Evolutionary conservation across 2,888 invertebrate genomes (phyloP), one percentile per base, ranked within the genome.

Genomic region (Myathropa florea): DNA sequence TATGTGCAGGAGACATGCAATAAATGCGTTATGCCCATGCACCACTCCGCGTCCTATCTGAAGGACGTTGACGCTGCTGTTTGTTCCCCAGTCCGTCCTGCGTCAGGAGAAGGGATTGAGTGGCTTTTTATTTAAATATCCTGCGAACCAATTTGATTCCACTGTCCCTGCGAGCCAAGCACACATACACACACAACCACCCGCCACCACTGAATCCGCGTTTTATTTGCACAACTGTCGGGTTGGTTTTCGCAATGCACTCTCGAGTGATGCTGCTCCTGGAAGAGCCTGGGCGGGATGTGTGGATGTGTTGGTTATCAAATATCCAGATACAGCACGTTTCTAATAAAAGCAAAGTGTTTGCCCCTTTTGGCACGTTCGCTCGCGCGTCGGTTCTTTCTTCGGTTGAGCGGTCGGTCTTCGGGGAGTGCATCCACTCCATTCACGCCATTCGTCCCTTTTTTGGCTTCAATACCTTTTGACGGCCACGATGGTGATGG

Each of bases 321-420:
- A 86, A 86, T 86, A 82, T 82, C 83, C 28, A 86, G 86, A 86
- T 86, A 86, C 70, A 77, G 86, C 86, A 86, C 86, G 86, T 86
- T 78, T 86, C 86, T 86, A 86, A 86, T 86, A 86, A 86, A 83
- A 86, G 63, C 82, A 70, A 78, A 82, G 78, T 75, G 83, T 82
- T 82, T 86, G 86, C 82, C 86, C 86, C 82, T 78, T 86, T 86
- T 73, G 75, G 86, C 86, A 86, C 86, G 86, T 86, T 85, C 84
- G 71, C 81, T 77, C 46, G 46, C 71, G 75, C 71, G 64, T 59
- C 36, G 55, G 28, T 72, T 28, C 53, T 55, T 76, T 82, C 21
- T 57, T 57, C 60, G 79, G 80, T n/a, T 70, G 60, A 21, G 64
- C 12, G 57, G 57, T 57, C 46, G 39, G 65, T 71, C 81, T 76